These are phyloP conservation scores for Ophion ventricosus DNA, from an alignment of 2,888 invertebrate genomes.

Conservation along the genomic window DNA sequence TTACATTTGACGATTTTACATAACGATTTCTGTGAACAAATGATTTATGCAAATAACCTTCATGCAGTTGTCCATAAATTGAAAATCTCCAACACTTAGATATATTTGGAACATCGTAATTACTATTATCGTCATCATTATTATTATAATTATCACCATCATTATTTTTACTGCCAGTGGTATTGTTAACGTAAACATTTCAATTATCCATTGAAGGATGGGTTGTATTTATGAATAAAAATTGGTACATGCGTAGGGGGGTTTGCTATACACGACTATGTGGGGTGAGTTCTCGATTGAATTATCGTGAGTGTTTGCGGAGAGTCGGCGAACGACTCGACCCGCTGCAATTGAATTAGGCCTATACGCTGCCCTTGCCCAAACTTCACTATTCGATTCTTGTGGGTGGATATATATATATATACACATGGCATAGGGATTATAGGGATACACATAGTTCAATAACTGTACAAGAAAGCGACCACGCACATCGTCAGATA, in stretches of 20 bases:
- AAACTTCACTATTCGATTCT: conserved; percentile 46
- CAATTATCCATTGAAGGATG: conserved; percentile 5
- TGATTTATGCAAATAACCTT: too few species aligned
- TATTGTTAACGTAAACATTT: neutral
- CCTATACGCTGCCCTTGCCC: conserved; percentile 58
- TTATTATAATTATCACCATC: neutral
- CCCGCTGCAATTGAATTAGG: conserved; percentile 81
- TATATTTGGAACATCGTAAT: neutral
- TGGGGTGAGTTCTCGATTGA: conserved; percentile 78
- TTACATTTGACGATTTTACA: too few species aligned
- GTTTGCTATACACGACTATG: conserved; percentile 49
- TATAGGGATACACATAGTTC: neutral
- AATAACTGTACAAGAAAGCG: neutral
- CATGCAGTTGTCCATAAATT: neutral
- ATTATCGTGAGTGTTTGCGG: conserved; percentile 83
- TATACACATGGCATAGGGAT: too few species aligned
- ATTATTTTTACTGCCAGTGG: neutral
- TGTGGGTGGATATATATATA: neutral
- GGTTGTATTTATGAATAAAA: neutral
- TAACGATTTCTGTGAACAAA: too few species aligned
- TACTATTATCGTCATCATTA: neutral
- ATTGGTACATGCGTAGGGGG: conserved; percentile 58
- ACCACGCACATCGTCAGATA: neutral
- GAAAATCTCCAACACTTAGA: neutral
- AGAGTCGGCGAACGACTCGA: conserved; percentile 73